Conservation (phyloP, 2,113 vertebrate genomes). For the Plestiodon gilberti region DNA sequence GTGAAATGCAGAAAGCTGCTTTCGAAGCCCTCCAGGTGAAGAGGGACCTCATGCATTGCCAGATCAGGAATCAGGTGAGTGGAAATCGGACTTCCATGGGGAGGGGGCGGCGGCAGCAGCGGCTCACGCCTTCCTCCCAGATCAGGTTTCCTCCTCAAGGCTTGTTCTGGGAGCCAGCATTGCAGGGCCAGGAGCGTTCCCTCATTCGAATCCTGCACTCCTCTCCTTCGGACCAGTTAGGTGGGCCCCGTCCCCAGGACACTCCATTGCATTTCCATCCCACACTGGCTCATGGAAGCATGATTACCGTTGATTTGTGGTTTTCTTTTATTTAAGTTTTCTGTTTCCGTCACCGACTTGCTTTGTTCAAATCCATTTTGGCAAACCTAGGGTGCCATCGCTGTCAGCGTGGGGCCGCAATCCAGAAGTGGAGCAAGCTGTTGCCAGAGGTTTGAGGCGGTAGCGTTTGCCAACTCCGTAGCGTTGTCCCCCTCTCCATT, state of each 20-base stretch:
- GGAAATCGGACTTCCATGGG: not conserved
- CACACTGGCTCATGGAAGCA: constrained; percentile 43
- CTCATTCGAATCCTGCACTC: too few relatives aligned
- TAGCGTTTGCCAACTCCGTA: not conserved
- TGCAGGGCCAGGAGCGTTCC: not conserved
- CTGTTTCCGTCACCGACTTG: constrained; percentile 47
- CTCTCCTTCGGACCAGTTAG: not conserved
- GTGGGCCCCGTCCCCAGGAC: not conserved
- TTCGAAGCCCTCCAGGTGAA: constrained; percentile 96
- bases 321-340: not conserved
- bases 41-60: constrained; percentile 89
- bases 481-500: not conserved
- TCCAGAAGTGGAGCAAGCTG: not conserved
- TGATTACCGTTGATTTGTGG: constrained; percentile 33
- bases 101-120: not conserved
- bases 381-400: constrained; percentile 55
- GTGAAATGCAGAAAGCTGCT: constrained; percentile 93
- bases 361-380: constrained; percentile 53
- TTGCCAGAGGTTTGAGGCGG: not conserved
- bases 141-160: not conserved
- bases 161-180: not conserved
- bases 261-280: constrained; percentile 38
- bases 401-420: constrained; percentile 22
- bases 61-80: constrained; percentile 92
- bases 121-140: not conserved